phyloP scores from a whole-genome alignment of 1,140 invertebrate species.

The Achroia grisella region DNA sequence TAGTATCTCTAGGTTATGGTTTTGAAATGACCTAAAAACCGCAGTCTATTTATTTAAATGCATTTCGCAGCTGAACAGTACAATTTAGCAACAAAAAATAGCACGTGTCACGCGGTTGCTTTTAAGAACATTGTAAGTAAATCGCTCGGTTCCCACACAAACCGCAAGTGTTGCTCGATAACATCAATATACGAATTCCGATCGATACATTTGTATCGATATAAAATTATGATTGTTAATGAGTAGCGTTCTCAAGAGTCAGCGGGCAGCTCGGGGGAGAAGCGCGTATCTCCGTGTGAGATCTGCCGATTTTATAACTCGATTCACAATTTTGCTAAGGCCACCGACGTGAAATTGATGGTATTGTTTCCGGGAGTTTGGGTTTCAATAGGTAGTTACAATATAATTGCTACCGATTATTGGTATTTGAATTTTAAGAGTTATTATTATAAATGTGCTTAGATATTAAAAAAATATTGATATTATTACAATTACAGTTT shows the following conservation, averaged over 20 bases:
- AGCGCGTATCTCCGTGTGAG: conserved; percentile 56
- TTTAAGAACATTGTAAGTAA: conserved; percentile 2
- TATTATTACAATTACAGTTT: too few species aligned
- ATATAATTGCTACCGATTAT: conserved; percentile 9
- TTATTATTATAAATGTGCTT: too few species aligned
- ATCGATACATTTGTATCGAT: conserved; percentile 38
- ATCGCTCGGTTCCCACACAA: conserved; percentile 37
- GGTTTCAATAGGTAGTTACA: conserved; percentile 10
- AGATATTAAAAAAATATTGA: too few species aligned
- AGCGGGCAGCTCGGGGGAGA: conserved; percentile 40
- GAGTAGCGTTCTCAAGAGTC: conserved; percentile 59
- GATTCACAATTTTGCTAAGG: conserved; percentile 17
- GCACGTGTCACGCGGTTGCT: not conserved
- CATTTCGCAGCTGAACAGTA: conserved; percentile 3
- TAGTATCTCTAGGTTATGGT: not conserved
- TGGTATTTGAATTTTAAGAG: not conserved
- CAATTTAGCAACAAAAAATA: not conserved
- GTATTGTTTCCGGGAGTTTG: conserved; percentile 19
- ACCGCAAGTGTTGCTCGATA: conserved; percentile 40
- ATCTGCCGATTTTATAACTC: conserved; percentile 41
- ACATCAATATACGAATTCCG: conserved; percentile 36
- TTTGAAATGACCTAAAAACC: not conserved
- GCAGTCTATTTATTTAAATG: conserved; percentile 2
- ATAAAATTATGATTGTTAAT: conserved; percentile 37
- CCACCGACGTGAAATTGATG: not conserved